Evolutionary conservation across 2,888 invertebrate genomes (phyloP), one percentile per base, ranked within the genome.

Genomic region (Morpho helenor): DNA sequence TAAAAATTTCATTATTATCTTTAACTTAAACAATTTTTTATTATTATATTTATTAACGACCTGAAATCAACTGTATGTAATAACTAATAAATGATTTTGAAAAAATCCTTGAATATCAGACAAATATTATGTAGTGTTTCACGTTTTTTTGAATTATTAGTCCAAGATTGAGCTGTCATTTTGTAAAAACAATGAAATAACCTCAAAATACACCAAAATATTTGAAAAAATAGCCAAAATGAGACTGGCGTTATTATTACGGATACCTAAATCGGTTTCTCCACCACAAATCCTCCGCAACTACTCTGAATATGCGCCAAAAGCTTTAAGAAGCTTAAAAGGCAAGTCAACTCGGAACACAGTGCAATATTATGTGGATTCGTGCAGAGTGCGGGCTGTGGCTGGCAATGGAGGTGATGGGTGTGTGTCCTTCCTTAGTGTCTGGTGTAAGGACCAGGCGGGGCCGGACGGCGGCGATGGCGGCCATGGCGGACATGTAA

Each of bases 381-480:
- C 93, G 4, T 93, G 91, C 68, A 79, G 91, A 69, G 90, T 97
- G 0, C 84, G 93, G 55, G 92, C 94, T 0, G 76, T 92, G 0
- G 99, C 95, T 0, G 99, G 99, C 0, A 94, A 94, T 41, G 99
- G 99, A 0, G 99, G 99, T 0, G 94, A 99, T 87, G 99, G 99
- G 0, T 94, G 94, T 68, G 93, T 98, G 57, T 96, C 97, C 0
- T 98, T 99, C 77, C 85, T 97, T 7, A 94, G 94, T 62, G 87
- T 94, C 7, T 97, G 94, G 92, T 91, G 92, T 56, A 98, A 98
- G 72, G 98, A 98, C 64, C 92, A 92, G 59, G 99, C 97, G 0
- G 99, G 99, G 0, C 99, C 98, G 0, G 97, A 98, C 81, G 99
- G 98, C 0, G 99, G 99, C 0, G 98, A 99, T 80, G 99, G 99